These are phyloP conservation scores for Morus bassanus DNA, from an alignment of 2,797 vertebrate species.

Conservation along the genomic window DNA sequence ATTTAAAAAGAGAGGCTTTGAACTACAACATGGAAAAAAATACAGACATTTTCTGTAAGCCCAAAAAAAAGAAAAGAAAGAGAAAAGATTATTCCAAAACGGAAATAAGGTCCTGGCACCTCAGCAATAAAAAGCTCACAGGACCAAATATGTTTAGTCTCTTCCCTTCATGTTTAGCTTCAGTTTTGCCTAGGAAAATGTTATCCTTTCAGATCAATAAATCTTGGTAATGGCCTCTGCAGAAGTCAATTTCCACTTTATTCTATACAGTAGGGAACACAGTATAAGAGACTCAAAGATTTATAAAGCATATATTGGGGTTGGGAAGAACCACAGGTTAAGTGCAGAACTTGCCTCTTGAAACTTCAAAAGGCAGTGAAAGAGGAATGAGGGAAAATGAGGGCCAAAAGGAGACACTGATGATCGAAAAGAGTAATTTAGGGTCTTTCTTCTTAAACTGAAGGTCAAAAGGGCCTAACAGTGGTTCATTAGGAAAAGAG, in stretches of 20 bases:
- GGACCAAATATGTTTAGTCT: constrained; percentile 45
- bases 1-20: constrained; percentile 55
- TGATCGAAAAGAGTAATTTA: background rate
- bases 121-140: constrained; percentile 25
- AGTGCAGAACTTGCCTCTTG: background rate
- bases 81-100: constrained; percentile 31
- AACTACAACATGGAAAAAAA: constrained; percentile 61
- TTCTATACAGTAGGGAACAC: constrained; percentile 43
- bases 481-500: background rate
- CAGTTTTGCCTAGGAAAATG: constrained; percentile 47
- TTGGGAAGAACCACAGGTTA: constrained; percentile 12
- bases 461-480: background rate
- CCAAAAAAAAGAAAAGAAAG: background rate
- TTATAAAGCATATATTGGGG: constrained; percentile 1
- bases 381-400: background rate
- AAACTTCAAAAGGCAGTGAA: constrained; percentile 34
- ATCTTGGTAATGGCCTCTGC: constrained; percentile 24
- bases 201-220: constrained; percentile 42
- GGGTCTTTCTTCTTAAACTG: background rate
- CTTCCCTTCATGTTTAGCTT: constrained; percentile 29
- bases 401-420: background rate
- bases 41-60: constrained; percentile 4
- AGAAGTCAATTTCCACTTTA: constrained; percentile 58
- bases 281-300: constrained; percentile 40
- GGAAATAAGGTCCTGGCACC: constrained; percentile 30